These are phyloP conservation scores for Labroides dimidiatus DNA, from an alignment of 2,797 vertebrate species.

Conservation along the genomic window DNA sequence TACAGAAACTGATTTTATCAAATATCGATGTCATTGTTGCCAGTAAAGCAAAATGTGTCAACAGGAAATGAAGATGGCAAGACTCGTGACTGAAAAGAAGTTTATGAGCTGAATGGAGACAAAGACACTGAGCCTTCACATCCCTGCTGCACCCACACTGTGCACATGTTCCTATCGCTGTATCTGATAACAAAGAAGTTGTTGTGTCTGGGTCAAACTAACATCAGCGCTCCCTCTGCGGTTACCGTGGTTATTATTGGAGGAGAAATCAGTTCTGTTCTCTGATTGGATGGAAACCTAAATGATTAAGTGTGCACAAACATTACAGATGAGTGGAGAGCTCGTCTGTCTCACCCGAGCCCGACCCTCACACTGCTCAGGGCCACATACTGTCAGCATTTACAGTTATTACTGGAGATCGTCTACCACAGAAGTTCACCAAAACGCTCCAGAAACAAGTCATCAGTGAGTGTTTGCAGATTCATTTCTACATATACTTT, in stretches of 20 bases:
- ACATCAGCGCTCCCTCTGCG: neutral
- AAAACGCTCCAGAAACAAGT: neutral
- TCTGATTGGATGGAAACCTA: conserved; percentile 10
- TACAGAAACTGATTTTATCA: conserved; percentile 8
- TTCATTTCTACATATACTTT: neutral
- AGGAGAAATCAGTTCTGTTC: neutral
- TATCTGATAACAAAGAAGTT: neutral
- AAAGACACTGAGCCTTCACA: neutral
- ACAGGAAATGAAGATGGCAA: neutral
- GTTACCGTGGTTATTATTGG: conserved; percentile 12
- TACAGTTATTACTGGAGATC: neutral
- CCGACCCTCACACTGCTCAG: too few relatives aligned
- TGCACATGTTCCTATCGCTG: conserved; percentile 42
- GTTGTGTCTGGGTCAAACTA: neutral
- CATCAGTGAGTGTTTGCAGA: neutral
- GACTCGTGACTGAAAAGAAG: neutral
- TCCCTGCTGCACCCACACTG: conserved; percentile 54
- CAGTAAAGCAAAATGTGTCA: too few relatives aligned
- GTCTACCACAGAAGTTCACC: neutral
- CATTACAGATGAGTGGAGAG: too few relatives aligned
- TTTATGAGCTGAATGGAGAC: neutral
- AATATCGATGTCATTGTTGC: neutral
- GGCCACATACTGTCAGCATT: neutral
- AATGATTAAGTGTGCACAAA: conserved; percentile 4
- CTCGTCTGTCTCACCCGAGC: too few relatives aligned